Evolutionary conservation across 1,140 invertebrate genomes (phyloP).

Genomic region (Anastrepha obliqua): DNA sequence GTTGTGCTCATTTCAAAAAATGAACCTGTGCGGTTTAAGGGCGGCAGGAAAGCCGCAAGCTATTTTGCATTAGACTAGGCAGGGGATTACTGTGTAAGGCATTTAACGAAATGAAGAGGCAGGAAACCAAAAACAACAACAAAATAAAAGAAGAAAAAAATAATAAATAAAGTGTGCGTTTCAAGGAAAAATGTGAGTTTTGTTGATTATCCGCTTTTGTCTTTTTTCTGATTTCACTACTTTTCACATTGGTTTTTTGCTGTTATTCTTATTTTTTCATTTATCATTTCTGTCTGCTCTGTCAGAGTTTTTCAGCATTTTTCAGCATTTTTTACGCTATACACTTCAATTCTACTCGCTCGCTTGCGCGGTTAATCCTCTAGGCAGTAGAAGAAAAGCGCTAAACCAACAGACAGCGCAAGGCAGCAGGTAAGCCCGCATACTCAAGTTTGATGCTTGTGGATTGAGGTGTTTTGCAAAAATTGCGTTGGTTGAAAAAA

Average conservation of each 20-base stretch:
- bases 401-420: not conserved
- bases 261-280: constrained; percentile 14
- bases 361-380: constrained; percentile 24
- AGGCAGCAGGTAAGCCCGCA: not conserved
- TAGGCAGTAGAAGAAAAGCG: not conserved
- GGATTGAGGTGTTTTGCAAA: not conserved
- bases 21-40: not conserved
- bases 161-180: not conserved
- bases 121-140: not conserved
- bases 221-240: too few species aligned
- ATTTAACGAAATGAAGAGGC: not conserved
- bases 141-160: not conserved
- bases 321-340: not conserved
- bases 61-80: constrained; percentile 8
- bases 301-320: not conserved
- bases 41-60: not conserved
- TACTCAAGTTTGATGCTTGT: not conserved
- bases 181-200: not conserved
- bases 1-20: not conserved
- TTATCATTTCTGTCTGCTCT: constrained; percentile 12
- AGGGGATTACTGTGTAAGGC: not conserved
- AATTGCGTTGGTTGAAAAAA: constrained; percentile 6
- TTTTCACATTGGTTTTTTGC: not conserved
- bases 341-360: constrained; percentile 1
- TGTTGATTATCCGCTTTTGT: not conserved